A percentile compares a stretch with the other conserved stretches of the same genome.
Conservation (phyloP, 2,888 invertebrate species). For the Caenorhabditis zanzibari region DNA sequence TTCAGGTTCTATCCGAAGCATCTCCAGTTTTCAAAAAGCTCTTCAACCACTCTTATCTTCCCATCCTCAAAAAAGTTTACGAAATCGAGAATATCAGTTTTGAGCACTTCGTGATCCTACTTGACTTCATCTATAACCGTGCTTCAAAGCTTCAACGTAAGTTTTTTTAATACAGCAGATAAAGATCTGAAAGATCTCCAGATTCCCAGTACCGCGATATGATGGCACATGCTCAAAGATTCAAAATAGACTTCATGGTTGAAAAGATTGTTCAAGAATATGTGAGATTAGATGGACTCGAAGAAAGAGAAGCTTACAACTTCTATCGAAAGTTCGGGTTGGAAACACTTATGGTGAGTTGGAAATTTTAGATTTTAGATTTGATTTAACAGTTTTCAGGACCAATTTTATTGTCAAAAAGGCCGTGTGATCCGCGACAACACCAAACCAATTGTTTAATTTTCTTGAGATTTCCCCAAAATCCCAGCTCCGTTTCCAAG, state of each 20-base stretch:
- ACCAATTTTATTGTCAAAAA: neutral
- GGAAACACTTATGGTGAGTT: constrained; percentile 6
- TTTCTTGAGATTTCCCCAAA: too few species aligned
- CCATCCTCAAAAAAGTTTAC: neutral
- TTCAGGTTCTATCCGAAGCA: constrained; percentile 25
- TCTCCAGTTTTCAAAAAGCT: constrained; percentile 21
- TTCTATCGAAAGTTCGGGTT: neutral
- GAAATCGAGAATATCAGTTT: neutral
- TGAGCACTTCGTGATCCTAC: neutral
- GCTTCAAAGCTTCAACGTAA: neutral
- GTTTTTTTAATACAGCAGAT: neutral
- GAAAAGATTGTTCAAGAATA: neutral
- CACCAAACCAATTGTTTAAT: neutral
- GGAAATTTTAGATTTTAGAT: neutral
- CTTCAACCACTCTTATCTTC: neutral
- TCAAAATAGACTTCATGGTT: neutral
- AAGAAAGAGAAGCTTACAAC: neutral
- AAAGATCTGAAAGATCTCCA: neutral
- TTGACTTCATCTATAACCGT: constrained; percentile 21
- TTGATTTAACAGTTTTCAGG: neutral
- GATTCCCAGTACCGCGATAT: neutral
- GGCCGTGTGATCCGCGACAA: neutral
- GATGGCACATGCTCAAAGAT: constrained; percentile 6
- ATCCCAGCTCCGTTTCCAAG: too few species aligned
- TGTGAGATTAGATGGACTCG: neutral